A percentile compares a stretch with the other conserved stretches of the same genome.
Evolutionary conservation across 2,888 invertebrate species (phyloP).

Genomic region (Drosophila neotestacea): DNA sequence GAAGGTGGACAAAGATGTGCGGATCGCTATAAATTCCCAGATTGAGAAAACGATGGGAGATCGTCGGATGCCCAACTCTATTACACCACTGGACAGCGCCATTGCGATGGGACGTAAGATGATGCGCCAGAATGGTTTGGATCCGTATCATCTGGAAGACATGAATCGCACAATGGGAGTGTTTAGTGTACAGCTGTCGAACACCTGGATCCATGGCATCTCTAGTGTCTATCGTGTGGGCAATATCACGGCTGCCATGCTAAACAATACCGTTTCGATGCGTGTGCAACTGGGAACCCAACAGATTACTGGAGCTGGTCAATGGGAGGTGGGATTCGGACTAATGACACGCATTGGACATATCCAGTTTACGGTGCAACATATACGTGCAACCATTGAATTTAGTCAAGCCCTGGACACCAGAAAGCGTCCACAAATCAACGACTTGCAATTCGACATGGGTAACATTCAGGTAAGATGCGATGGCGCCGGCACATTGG

Average conservation of each 20-base stretch:
- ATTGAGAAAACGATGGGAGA: conserved; percentile 89
- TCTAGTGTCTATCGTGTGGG: conserved; percentile 93
- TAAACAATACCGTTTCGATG: conserved; percentile 88
- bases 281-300: conserved; percentile 92
- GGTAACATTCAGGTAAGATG: conserved; percentile 94
- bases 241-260: conserved; percentile 90
- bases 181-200: conserved; percentile 89
- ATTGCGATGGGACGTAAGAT: conserved; percentile 91
- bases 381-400: conserved; percentile 89
- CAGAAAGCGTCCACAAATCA: conserved; percentile 89
- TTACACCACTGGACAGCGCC: conserved; percentile 93
- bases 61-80: conserved; percentile 92
- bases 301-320: conserved; percentile 90
- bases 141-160: conserved; percentile 91
- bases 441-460: conserved; percentile 91
- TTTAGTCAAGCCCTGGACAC: conserved; percentile 92
- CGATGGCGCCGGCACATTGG: conserved; percentile 94
- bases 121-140: conserved; percentile 88
- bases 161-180: conserved; percentile 90
- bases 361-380: conserved; percentile 92
- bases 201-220: conserved; percentile 92
- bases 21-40: conserved; percentile 90
- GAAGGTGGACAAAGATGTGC: conserved; percentile 91
- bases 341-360: conserved; percentile 90
- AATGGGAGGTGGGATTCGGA: conserved; percentile 92